Base-by-base conservation (phyloP, 2,113 vertebrate genomes). In the Oncorhynchus kisutch region DNA sequence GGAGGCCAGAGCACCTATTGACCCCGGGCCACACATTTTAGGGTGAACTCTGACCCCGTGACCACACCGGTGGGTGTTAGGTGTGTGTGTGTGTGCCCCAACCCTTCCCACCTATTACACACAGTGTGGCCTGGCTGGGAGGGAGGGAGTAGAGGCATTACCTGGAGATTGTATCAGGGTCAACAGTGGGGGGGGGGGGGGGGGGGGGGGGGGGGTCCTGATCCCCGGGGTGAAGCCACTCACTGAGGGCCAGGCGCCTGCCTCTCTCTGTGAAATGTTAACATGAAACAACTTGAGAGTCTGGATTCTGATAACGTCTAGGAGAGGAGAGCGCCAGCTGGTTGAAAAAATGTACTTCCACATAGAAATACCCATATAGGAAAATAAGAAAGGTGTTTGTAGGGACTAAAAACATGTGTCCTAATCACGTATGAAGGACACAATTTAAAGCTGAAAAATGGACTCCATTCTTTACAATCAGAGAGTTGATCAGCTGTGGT, bases 101-200 rank as follows among this genome's bases (percentile, higher is more conserved):
- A 73, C 71, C 39, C 59, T 62, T 22, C 59, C n/a, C 59, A 22
- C 11, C 59, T 62, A 62, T 67, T 70, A 84, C 77, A 75, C 83
- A 76, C 74, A 9, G 29, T 69, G 67, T 84, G 84, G 83, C 78
- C 85, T 84, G 84, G 88, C 84, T 84, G 73, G 80, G 70, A 81
- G 85, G 85, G 84, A 84, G 73, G 85, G 39, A 45, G 39, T 45
- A 34, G 79, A 82, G 78, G 79, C 83, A 91, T 90, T 92, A 91
- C 91, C 89, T 91, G 88, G 85, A 92, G 92, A 92, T 93, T 89
- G 91, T 92, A 91, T 93, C 92, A 87, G 89, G 92, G 90, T 93
- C 90, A 86, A 82, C 80, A 86, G 86, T 86, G 86, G 84, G 79
- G 88, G 25, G 25, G 25, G 25, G 25, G 25, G 25, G n/a, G n/a